A percentile compares a stretch with the other conserved stretches of the same genome.
Evolutionary conservation across 2,113 vertebrate species (phyloP).

Genomic region (Proterorhinus semilunaris): DNA sequence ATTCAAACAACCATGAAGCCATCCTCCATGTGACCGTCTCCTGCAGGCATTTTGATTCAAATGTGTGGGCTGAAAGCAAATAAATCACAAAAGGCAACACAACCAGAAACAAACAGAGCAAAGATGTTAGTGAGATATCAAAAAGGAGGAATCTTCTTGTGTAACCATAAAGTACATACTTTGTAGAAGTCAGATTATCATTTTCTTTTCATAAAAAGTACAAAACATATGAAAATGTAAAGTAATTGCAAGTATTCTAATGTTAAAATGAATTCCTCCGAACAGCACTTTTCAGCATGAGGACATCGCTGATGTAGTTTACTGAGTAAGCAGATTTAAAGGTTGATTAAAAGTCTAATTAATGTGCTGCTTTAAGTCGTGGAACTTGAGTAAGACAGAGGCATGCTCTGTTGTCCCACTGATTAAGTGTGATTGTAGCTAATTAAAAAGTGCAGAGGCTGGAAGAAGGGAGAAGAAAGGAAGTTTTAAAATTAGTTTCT

Average conservation of each 20-base stretch:
- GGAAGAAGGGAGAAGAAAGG: conserved; percentile 5
- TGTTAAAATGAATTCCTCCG: background rate
- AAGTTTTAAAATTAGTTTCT: background rate
- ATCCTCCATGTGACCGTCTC: background rate
- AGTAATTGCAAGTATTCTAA: background rate
- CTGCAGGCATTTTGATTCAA: conserved; percentile 9
- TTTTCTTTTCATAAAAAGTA: no score
- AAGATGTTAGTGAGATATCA: background rate
- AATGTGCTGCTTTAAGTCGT: conserved; percentile 31
- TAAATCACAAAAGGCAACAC: conserved; percentile 26
- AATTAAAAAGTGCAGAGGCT: conserved; percentile 33
- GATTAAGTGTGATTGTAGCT: conserved; percentile 31
- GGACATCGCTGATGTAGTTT: conserved; percentile 10
- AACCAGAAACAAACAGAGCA: conserved; percentile 24
- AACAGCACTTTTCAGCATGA: conserved; percentile 7
- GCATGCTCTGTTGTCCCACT: conserved; percentile 1
- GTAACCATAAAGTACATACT: conserved; percentile 5
- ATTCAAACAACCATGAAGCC: conserved; percentile 7
- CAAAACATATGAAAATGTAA: no score
- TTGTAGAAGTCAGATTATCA: background rate
- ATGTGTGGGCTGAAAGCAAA: conserved; percentile 40
- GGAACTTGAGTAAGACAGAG: conserved; percentile 23
- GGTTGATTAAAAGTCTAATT: conserved; percentile 26
- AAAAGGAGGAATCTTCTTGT: background rate
- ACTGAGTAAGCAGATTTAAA: conserved; percentile 21